Conservation (phyloP, 2,888 invertebrate species). For the Branchinecta sandiegonensis region DNA sequence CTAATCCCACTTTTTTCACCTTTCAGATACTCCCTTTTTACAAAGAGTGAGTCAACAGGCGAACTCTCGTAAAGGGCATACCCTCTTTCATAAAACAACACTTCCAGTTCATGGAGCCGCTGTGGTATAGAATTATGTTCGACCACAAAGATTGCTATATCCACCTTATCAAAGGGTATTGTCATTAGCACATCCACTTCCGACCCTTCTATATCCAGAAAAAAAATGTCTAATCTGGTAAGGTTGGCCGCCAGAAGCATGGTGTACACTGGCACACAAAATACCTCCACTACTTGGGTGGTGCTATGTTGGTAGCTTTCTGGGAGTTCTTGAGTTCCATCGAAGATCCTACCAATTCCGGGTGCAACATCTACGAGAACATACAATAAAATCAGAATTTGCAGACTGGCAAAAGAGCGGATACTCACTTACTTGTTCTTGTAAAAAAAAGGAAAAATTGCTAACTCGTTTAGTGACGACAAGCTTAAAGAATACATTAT, state of each 20-base stretch:
- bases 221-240: not conserved
- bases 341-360: no score
- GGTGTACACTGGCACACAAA: not conserved
- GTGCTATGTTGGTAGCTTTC: not conserved
- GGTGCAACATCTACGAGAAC: no score
- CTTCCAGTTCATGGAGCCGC: not conserved
- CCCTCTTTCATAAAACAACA: not conserved
- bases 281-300: not conserved
- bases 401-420: no score
- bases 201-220: not conserved
- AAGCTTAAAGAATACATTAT: no score
- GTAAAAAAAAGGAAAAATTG: no score
- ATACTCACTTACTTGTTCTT: no score
- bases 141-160: slow-evolving; percentile 2
- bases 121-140: not conserved
- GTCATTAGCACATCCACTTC: not conserved
- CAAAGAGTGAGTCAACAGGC: not conserved
- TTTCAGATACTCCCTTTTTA: not conserved
- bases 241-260: not conserved
- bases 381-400: no score
- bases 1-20: not conserved
- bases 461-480: no score
- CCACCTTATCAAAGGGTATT: not conserved
- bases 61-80: not conserved
- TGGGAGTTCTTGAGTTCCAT: not conserved